These are phyloP conservation scores for Orussus abietinus DNA, from an alignment of 1,140 invertebrate genomes.

Conservation along the genomic window DNA sequence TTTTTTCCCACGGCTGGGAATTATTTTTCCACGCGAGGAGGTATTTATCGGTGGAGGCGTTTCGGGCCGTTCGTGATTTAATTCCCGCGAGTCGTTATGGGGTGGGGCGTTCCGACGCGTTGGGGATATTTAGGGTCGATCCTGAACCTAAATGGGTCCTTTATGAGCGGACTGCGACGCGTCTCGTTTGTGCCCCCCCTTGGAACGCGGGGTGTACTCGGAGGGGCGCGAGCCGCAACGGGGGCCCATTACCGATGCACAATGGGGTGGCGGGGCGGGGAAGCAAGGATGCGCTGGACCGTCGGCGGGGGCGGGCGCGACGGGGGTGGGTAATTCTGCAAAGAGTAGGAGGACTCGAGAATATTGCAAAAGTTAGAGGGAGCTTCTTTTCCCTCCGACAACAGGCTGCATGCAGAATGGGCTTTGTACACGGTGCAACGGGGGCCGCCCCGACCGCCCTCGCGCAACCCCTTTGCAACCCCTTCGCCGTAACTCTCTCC, in stretches of 20 bases:
- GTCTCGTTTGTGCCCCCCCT: too few species aligned
- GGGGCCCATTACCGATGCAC: conserved; percentile 22
- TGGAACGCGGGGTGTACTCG: background rate
- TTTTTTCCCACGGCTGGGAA: too few species aligned
- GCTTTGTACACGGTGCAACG: conserved; percentile 9
- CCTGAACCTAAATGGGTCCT: too few species aligned
- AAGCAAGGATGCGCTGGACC: background rate
- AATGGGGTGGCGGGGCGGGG: background rate
- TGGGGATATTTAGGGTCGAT: too few species aligned
- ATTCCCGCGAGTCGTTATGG: too few species aligned
- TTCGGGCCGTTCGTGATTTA: too few species aligned
- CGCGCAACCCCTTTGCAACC: background rate
- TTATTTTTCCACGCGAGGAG: too few species aligned
- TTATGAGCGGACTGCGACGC: too few species aligned
- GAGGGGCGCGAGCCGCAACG: background rate
- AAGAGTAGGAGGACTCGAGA: conserved; percentile 28
- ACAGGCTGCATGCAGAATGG: conserved; percentile 25
- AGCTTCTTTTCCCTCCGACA: conserved; percentile 11
- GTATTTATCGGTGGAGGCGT: too few species aligned
- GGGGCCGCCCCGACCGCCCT: background rate
- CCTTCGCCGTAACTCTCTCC: conserved; percentile 1
- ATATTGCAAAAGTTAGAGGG: conserved; percentile 31
- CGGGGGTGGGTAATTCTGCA: conserved; percentile 23
- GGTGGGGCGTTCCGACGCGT: too few species aligned
- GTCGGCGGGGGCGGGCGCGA: background rate